Conservation (phyloP, 92 coral and sea anemone genomes). For the Porites cylindrica region DNA sequence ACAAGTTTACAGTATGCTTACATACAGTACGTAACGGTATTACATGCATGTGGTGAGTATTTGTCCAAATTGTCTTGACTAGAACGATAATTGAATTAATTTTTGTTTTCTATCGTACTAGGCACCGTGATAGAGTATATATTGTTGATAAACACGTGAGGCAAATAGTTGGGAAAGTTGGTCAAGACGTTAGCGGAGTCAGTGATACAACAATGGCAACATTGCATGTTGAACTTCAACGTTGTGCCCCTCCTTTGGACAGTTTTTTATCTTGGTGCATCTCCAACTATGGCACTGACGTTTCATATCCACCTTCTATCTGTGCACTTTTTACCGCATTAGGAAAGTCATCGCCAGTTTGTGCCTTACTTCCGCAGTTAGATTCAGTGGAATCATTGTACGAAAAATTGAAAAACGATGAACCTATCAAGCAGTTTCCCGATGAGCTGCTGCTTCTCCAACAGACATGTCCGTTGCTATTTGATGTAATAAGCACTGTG, state of each 20-base stretch:
- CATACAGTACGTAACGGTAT: too few relatives aligned
- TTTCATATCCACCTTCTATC: constrained; percentile 33
- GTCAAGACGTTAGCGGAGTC: constrained; percentile 11
- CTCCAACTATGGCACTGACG: constrained; percentile 32
- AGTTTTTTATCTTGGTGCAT: constrained; percentile 40
- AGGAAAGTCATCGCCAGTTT: constrained; percentile 36
- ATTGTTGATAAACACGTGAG: constrained; percentile 11
- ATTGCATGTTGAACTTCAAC: constrained; percentile 32
- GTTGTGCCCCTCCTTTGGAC: constrained; percentile 21
- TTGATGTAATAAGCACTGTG: constrained; percentile 28
- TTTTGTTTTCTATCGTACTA: constrained; percentile 13
- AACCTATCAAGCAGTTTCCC: constrained; percentile 50
- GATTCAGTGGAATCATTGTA: constrained; percentile 14
- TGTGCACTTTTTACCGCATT: constrained; percentile 15
- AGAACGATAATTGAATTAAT: not conserved
- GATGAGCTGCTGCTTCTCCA: constrained; percentile 33
- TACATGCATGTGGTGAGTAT: too few relatives aligned
- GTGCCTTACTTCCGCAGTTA: constrained; percentile 50
- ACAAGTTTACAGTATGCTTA: too few relatives aligned
- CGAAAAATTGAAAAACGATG: constrained; percentile 6
- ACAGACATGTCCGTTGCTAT: constrained; percentile 40
- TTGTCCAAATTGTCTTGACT: too few relatives aligned
- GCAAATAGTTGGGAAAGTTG: constrained; percentile 18
- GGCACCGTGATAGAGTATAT: constrained; percentile 43
- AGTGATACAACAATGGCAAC: constrained; percentile 1